Conservation (phyloP, 2,797 vertebrate genomes). For the Falco columbarius region DNA sequence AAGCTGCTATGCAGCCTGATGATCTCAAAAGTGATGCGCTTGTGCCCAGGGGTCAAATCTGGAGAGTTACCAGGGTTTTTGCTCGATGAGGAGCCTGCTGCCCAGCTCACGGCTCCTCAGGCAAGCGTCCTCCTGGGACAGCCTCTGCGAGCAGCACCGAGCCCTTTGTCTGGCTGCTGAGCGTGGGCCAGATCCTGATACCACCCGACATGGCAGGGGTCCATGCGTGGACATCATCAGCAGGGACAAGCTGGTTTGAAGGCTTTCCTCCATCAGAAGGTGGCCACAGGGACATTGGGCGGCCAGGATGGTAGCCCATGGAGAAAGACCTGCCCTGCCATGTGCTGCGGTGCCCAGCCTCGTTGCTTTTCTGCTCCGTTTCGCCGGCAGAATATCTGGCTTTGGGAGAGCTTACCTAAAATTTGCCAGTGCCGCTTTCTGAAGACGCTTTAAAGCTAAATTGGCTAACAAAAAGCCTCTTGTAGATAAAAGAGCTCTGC, state of each 20-base stretch:
- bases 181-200: fast-evolving
- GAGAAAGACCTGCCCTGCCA: not conserved
- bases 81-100: not conserved
- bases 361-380: fast-evolving
- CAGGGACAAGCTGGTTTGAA: not conserved
- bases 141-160: not conserved
- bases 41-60: not conserved
- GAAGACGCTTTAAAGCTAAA: slow-evolving; percentile 65
- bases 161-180: not conserved
- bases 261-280: not conserved
- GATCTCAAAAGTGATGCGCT: fast-evolving
- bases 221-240: fast-evolving
- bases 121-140: not conserved
- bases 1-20: not conserved
- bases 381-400: fast-evolving
- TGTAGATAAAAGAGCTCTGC: slow-evolving; percentile 75
- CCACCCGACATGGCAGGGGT: fast-evolving
- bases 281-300: fast-evolving
- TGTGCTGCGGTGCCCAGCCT: fast-evolving
- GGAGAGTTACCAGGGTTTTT: not conserved
- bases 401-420: not conserved
- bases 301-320: fast-evolving
- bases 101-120: fast-evolving
- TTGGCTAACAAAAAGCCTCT: slow-evolving; percentile 74
- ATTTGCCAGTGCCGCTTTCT: not conserved